phyloP scores from a whole-genome alignment of 2,888 invertebrate species.

The Trichopoda pennipes region DNA sequence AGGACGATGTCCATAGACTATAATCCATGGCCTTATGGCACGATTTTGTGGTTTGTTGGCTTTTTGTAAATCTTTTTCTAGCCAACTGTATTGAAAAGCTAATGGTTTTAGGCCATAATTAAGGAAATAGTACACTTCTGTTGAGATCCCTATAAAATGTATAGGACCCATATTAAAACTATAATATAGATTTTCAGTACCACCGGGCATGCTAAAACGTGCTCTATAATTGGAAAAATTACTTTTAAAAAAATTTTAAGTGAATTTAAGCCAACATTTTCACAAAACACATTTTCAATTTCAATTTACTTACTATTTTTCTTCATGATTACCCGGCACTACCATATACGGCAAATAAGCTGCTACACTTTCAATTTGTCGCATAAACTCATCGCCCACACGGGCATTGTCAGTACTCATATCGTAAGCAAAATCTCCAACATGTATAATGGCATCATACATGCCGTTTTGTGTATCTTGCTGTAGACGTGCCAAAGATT shows the following conservation, averaged over 20 bases:
- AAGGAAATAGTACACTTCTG: conserved; percentile 96
- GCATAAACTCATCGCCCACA: conserved; percentile 96
- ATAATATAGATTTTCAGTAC: conserved; percentile 87
- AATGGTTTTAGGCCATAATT: conserved; percentile 92
- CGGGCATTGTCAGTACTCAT: conserved; percentile 91
- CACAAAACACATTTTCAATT: neutral
- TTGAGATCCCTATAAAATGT: conserved; percentile 95
- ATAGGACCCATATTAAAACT: conserved; percentile 94
- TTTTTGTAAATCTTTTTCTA: conserved; percentile 88
- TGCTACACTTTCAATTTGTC: conserved; percentile 94
- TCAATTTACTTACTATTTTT: conserved; percentile 84
- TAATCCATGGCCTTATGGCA: conserved; percentile 88
- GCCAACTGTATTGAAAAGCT: conserved; percentile 92
- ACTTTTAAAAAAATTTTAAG: conserved; percentile 82
- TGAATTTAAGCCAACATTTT: neutral
- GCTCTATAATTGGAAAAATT: conserved; percentile 97
- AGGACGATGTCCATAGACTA: conserved; percentile 91
- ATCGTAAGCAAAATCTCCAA: conserved; percentile 97
- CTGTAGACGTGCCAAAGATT: conserved; percentile 91
- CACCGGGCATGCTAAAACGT: conserved; percentile 95
- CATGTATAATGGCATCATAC: conserved; percentile 94
- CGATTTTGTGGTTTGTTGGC: conserved; percentile 90
- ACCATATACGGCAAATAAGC: conserved; percentile 96
- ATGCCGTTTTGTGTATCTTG: conserved; percentile 89
- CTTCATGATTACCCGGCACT: conserved; percentile 95